Percentiles rank a stretch among this genome's conserved stretches.
Conservation (phyloP, 2,797 vertebrate genomes). For the Martes flavigula region DNA sequence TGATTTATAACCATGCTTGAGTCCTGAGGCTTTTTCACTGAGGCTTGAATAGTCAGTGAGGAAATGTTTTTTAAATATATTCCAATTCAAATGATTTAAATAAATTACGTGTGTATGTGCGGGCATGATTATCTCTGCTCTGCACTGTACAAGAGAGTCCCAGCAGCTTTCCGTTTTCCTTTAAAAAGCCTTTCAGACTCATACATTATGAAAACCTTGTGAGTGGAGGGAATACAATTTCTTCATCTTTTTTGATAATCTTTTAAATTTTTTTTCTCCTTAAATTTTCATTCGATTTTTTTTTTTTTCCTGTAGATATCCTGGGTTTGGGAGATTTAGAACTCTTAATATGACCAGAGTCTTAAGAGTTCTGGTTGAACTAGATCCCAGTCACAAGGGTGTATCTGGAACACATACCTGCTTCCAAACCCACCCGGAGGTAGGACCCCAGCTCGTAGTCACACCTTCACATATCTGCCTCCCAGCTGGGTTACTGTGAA, state of each 20-base stretch:
- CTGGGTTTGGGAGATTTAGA: neutral
- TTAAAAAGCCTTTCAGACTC: neutral
- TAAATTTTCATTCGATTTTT: neutral
- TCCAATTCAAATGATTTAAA: constrained; percentile 17
- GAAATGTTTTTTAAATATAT: constrained; percentile 40
- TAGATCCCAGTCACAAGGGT: neutral
- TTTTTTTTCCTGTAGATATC: neutral
- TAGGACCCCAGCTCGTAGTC: neutral
- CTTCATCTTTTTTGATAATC: neutral
- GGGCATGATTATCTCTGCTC: neutral
- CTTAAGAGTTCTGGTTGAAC: neutral
- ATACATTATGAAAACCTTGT: neutral
- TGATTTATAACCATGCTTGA: constrained; percentile 36
- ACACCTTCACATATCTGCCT: neutral
- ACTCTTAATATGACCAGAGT: neutral
- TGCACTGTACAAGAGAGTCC: neutral
- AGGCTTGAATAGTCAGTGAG: neutral
- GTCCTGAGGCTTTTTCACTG: constrained; percentile 30
- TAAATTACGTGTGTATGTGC: neutral
- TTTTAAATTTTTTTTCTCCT: neutral
- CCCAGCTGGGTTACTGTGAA: neutral
- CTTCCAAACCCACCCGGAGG: neutral
- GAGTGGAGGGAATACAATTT: neutral
- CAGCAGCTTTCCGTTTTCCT: neutral
- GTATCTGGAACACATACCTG: neutral